Conservation (phyloP, 2,888 invertebrate genomes). For the Thereva nobilitata region DNA sequence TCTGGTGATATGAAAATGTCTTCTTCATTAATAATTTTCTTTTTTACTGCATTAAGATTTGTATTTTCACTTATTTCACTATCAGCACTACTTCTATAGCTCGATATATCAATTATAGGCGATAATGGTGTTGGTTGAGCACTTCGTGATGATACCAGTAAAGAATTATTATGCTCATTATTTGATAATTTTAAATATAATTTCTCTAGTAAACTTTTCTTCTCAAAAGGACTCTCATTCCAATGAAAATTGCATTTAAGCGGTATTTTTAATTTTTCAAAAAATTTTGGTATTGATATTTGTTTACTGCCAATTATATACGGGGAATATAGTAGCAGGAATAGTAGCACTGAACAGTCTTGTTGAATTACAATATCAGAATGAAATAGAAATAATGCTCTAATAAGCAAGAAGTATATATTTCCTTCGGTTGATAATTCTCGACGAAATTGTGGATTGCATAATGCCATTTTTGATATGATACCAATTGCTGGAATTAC, state of each 20-base stretch:
- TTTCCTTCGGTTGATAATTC: slow-evolving; percentile 48
- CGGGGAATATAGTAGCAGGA: slow-evolving; percentile 49
- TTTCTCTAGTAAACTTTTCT: slow-evolving; percentile 34
- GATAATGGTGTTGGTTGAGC: background rate
- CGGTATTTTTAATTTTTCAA: slow-evolving; percentile 47
- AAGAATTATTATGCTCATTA: background rate
- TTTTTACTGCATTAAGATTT: background rate
- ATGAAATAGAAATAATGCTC: slow-evolving; percentile 49
- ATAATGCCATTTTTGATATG: slow-evolving; percentile 48
- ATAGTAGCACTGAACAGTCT: slow-evolving; percentile 50
- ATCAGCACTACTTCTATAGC: background rate
- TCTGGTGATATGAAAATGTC: background rate
- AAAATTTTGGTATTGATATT: slow-evolving; percentile 46
- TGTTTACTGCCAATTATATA: slow-evolving; percentile 41
- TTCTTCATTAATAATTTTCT: background rate
- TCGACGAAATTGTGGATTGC: slow-evolving; percentile 47
- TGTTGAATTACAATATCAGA: slow-evolving; percentile 48
- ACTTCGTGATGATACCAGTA: background rate
- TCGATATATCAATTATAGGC: background rate
- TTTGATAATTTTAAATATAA: slow-evolving; percentile 25
- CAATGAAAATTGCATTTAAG: slow-evolving; percentile 45
- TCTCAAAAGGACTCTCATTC: slow-evolving; percentile 16
- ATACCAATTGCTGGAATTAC: slow-evolving; percentile 51
- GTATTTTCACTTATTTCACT: background rate
- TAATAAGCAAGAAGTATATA: slow-evolving; percentile 48